These are phyloP conservation scores for Cylloceria caligata DNA, from an alignment of 2,888 invertebrate genomes.

Conservation along the genomic window DNA sequence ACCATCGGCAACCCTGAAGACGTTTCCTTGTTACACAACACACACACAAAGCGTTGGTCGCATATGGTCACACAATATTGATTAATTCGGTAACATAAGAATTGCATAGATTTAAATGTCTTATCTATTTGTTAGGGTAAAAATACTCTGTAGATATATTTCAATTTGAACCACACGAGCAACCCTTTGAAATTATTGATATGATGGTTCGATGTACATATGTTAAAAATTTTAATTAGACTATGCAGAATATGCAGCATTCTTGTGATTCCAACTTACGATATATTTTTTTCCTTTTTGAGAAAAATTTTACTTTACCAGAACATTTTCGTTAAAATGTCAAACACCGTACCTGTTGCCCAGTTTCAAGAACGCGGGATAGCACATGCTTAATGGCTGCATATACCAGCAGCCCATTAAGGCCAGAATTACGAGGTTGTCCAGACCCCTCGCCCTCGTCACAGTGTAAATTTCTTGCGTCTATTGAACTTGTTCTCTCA, in stretches of 20 bases:
- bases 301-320: neutral
- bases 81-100: no score
- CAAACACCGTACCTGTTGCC: neutral
- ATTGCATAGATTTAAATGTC: no score
- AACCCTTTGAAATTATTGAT: no score
- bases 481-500: neutral
- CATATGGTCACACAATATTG: no score
- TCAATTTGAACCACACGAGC: no score
- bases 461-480: slow-evolving; percentile 15
- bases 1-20: slow-evolving; percentile 46
- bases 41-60: slow-evolving; percentile 10
- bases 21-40: slow-evolving; percentile 28
- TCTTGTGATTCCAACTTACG: slow-evolving; percentile 18
- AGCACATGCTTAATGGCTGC: slow-evolving; percentile 27
- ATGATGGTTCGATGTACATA: no score
- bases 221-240: neutral
- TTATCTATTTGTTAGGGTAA: no score
- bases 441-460: slow-evolving; percentile 13
- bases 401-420: slow-evolving; percentile 13
- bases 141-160: no score
- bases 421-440: slow-evolving; percentile 27
- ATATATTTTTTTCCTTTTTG: neutral
- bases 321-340: neutral
- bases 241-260: slow-evolving; percentile 10
- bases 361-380: neutral